A percentile compares a stretch with the other conserved stretches of the same genome.
These are phyloP conservation scores for Misgurnus anguillicaudatus DNA, from an alignment of 2,113 vertebrate species.

Conservation along the genomic window DNA sequence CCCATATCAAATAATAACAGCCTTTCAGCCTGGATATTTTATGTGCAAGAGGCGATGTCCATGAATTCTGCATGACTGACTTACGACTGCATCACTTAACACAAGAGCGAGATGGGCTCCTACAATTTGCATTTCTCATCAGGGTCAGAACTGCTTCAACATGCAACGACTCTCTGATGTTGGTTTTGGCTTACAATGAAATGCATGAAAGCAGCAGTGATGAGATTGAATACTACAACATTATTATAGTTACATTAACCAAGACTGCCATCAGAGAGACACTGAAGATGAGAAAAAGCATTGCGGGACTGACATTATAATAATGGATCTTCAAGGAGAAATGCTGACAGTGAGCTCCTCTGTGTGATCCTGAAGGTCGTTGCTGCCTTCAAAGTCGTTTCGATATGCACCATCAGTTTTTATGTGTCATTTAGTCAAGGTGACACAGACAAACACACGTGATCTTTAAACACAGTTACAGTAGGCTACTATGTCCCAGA, in stretches of 20 bases:
- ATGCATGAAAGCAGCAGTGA: constrained; percentile 30
- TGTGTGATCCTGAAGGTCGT: constrained; percentile 25
- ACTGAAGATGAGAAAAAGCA: constrained; percentile 2
- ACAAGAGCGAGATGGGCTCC: constrained; percentile 8
- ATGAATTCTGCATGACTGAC: constrained; percentile 22
- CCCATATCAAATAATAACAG: background rate
- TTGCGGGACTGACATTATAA: constrained; percentile 31
- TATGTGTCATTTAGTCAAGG: constrained; percentile 11
- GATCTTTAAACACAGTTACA: background rate
- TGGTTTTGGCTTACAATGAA: constrained; percentile 29
- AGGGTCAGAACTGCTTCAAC: constrained; percentile 17
- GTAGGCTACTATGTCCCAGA: too few relatives aligned
- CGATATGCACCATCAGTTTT: constrained; percentile 26
- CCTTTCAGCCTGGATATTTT: constrained; percentile 2
- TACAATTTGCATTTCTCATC: constrained; percentile 39
- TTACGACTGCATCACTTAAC: constrained; percentile 20
- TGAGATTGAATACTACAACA: constrained; percentile 31
- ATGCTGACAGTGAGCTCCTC: constrained; percentile 31
- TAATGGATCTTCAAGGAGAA: constrained; percentile 34
- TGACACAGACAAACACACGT: background rate
- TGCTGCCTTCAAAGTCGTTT: constrained; percentile 13
- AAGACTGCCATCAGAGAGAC: constrained; percentile 16
- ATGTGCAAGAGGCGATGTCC: background rate
- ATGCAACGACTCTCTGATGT: constrained; percentile 23
- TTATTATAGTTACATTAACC: constrained; percentile 27